Evolutionary conservation across 1,140 invertebrate genomes (phyloP).

Genomic region (Archegozetes longisetosus): DNA sequence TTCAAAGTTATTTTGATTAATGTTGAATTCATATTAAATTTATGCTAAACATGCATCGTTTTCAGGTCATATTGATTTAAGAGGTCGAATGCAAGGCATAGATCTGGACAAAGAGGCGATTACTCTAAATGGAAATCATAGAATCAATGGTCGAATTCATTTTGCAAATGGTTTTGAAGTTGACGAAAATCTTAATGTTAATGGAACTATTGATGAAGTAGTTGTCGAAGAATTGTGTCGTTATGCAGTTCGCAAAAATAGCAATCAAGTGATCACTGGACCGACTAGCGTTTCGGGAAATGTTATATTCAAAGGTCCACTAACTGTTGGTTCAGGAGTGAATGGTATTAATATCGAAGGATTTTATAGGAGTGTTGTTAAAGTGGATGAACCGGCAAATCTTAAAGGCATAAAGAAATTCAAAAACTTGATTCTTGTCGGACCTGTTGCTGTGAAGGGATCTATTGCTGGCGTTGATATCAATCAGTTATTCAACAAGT

Average conservation of each 20-base stretch:
- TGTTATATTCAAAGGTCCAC: background rate
- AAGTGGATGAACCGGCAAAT: background rate
- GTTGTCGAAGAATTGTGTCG: conserved; percentile 14
- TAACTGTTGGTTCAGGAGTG: conserved; percentile 7
- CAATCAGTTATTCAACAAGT: conserved; percentile 5
- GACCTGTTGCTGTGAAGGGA: conserved; percentile 9
- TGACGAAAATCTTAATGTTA: conserved; percentile 5
- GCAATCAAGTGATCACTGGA: background rate
- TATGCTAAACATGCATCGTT: background rate
- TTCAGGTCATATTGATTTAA: conserved; percentile 1
- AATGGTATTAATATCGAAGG: conserved; percentile 9
- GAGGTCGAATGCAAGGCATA: conserved; percentile 15
- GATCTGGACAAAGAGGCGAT: conserved; percentile 18
- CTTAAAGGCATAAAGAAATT: conserved; percentile 11
- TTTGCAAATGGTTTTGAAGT: conserved; percentile 12
- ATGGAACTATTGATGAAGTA: conserved; percentile 16
- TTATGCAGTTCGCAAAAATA: background rate
- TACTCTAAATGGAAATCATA: conserved; percentile 4
- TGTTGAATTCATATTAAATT: background rate
- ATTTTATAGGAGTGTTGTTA: conserved; percentile 3
- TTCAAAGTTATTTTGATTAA: background rate
- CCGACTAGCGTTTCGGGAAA: background rate
- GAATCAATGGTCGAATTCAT: conserved; percentile 13
- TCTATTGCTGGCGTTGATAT: conserved; percentile 12
- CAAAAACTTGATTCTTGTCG: conserved; percentile 11